Conservation (phyloP, 2,113 vertebrate genomes). For the Nyctibius bracteatus region DNA sequence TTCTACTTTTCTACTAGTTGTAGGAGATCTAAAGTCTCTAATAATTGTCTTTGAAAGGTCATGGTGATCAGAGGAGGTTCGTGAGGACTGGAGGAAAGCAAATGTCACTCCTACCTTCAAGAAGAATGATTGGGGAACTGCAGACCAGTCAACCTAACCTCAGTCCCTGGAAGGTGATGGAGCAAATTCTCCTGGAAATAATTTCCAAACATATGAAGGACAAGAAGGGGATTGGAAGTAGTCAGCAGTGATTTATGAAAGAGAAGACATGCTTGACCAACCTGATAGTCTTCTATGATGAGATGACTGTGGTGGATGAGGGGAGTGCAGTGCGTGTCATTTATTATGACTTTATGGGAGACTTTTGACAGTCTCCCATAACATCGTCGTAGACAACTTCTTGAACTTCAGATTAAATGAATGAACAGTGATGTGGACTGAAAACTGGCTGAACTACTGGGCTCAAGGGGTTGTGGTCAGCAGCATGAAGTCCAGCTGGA, state of each 20-base stretch:
- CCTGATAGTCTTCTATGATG: not conserved
- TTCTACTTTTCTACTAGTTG: not conserved
- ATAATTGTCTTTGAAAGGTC: constrained; percentile 29
- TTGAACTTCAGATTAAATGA: not conserved
- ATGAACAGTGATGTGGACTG: not conserved
- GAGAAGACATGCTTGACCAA: not conserved
- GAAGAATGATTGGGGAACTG: not conserved
- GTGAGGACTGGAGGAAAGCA: not conserved
- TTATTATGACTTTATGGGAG: not conserved
- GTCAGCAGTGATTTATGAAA: not conserved
- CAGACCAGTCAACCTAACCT: not conserved
- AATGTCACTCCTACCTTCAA: not conserved
- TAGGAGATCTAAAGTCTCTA: not conserved
- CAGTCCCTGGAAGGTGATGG: not conserved
- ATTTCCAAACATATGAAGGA: not conserved
- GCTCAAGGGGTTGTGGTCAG: not conserved
- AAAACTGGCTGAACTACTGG: not conserved
- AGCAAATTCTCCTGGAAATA: not conserved
- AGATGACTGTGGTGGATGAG: not conserved
- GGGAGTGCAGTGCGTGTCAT: not conserved
- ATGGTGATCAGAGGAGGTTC: not conserved
- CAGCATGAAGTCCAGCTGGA: not conserved
- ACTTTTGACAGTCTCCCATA: not conserved
- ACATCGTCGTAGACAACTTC: not conserved
- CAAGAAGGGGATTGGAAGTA: not conserved